Percentiles rank a stretch among this genome's conserved stretches.
Evolutionary conservation across 2,888 invertebrate species (phyloP).

Genomic region (Drosophila peninsularis): DNA sequence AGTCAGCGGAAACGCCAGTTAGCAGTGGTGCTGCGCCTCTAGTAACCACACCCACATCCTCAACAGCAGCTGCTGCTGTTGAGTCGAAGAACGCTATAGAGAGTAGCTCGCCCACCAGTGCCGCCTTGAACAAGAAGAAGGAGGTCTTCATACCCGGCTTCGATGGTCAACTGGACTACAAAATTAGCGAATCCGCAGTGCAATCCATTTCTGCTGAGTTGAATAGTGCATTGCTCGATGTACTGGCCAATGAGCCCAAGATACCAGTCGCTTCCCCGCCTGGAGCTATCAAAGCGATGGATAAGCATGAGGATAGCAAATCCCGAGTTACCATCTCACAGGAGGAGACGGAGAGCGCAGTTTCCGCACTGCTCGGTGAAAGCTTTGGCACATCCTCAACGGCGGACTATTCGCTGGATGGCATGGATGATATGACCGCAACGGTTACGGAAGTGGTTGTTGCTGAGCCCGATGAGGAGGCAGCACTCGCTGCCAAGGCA

Average conservation of each 20-base stretch:
- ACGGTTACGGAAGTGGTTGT: conserved; percentile 82
- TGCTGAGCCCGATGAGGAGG: conserved; percentile 85
- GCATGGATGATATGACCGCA: conserved; percentile 74
- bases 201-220: conserved; percentile 90
- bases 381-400: conserved; percentile 89
- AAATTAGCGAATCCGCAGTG: conserved; percentile 91
- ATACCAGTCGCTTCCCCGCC: conserved; percentile 84
- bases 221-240: conserved; percentile 83
- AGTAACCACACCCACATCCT: conserved; percentile 70
- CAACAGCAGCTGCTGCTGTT: conserved; percentile 37
- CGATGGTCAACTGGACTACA: conserved; percentile 88
- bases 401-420: conserved; percentile 85
- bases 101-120: conserved; percentile 49
- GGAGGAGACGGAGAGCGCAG: conserved; percentile 96
- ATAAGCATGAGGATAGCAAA: conserved; percentile 89
- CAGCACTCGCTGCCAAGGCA: conserved; percentile 77
- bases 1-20: conserved; percentile 65
- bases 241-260: conserved; percentile 82
- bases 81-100: conserved; percentile 43
- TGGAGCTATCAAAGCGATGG: conserved; percentile 84
- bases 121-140: conserved; percentile 83
- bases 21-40: conserved; percentile 44
- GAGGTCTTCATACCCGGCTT: conserved; percentile 89
- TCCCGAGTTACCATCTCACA: conserved; percentile 93
- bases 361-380: conserved; percentile 93